Percentiles rank a stretch among this genome's conserved stretches.
Evolutionary conservation across 2,888 invertebrate species (phyloP).

Genomic region (Amblyjoppa proteus): DNA sequence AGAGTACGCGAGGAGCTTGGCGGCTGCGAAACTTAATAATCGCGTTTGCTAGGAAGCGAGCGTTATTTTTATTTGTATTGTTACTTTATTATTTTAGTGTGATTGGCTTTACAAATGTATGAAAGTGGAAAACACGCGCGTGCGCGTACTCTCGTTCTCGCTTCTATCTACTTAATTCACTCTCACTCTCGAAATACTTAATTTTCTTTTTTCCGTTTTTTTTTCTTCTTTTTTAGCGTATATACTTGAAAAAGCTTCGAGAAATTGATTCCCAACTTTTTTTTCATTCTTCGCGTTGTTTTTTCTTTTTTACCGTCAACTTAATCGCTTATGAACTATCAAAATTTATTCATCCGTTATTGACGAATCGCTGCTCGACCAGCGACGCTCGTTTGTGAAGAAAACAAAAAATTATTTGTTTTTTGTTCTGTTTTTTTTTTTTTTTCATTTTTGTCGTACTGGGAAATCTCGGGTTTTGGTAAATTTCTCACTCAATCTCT

Average conservation of each 20-base stretch:
- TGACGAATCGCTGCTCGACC: slow-evolving; percentile 39
- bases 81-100: slow-evolving; percentile 14
- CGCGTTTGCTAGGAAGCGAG: slow-evolving; percentile 25
- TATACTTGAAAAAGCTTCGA: slow-evolving; percentile 29
- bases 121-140: slow-evolving; percentile 66
- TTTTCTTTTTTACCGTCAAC: slow-evolving; percentile 42
- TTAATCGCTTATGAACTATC: slow-evolving; percentile 33
- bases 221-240: neutral
- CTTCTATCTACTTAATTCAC: slow-evolving; percentile 25
- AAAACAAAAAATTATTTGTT: slow-evolving; percentile 30
- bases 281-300: slow-evolving; percentile 3
- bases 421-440: neutral
- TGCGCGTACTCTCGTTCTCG: slow-evolving; percentile 26
- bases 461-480: slow-evolving; percentile 42
- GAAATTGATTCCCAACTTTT: neutral
- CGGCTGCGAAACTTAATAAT: slow-evolving; percentile 1
- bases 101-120: slow-evolving; percentile 67
- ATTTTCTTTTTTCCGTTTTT: neutral
- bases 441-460: slow-evolving; percentile 7
- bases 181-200: slow-evolving; percentile 44
- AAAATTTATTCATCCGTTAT: slow-evolving; percentile 35
- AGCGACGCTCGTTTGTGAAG: slow-evolving; percentile 31
- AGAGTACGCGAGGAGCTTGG: slow-evolving; percentile 38
- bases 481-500: slow-evolving; percentile 42
- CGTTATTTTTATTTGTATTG: slow-evolving; percentile 25